These are phyloP conservation scores for Cyclura pinguis DNA, from an alignment of 2,797 vertebrate species.

Conservation along the genomic window DNA sequence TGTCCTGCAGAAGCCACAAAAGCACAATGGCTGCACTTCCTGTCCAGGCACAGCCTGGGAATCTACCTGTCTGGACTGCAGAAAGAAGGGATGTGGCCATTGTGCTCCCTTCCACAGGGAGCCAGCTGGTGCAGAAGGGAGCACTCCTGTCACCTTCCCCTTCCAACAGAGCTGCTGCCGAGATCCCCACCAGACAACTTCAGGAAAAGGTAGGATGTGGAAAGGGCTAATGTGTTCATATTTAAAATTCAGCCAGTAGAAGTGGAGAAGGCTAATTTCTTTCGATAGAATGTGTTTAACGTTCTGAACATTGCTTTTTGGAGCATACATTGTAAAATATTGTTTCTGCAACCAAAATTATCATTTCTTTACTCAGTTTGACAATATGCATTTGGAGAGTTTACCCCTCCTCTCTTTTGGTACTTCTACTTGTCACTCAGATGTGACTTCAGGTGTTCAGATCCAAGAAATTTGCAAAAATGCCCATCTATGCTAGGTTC, in stretches of 20 bases:
- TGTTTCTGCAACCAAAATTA: conserved; percentile 53
- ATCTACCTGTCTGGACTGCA: too few species aligned
- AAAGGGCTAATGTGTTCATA: conserved; percentile 29
- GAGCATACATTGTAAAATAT: conserved; percentile 36
- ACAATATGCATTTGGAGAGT: conserved; percentile 22
- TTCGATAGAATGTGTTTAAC: conserved; percentile 44
- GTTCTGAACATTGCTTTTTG: conserved; percentile 45
- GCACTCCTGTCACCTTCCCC: too few species aligned
- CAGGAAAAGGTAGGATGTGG: too few species aligned
- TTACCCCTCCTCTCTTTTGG: not conserved
- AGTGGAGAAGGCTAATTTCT: conserved; percentile 4
- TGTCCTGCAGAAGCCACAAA: too few species aligned
- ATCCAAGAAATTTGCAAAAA: conserved; percentile 46
- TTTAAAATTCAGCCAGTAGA: conserved; percentile 53
- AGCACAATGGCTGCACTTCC: too few species aligned
- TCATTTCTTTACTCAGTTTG: conserved; percentile 26
- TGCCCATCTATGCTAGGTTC: conserved; percentile 33
- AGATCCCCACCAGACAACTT: too few species aligned
- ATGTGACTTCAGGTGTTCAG: conserved; percentile 15
- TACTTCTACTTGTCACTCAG: conserved; percentile 38
- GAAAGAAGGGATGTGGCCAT: too few species aligned
- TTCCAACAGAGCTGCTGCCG: too few species aligned
- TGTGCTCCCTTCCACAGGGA: too few species aligned
- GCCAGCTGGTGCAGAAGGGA: too few species aligned
- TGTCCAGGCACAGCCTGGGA: too few species aligned